Evolutionary conservation across 2,113 vertebrate species (phyloP).

Genomic region (Benitochromis conjunctus): DNA sequence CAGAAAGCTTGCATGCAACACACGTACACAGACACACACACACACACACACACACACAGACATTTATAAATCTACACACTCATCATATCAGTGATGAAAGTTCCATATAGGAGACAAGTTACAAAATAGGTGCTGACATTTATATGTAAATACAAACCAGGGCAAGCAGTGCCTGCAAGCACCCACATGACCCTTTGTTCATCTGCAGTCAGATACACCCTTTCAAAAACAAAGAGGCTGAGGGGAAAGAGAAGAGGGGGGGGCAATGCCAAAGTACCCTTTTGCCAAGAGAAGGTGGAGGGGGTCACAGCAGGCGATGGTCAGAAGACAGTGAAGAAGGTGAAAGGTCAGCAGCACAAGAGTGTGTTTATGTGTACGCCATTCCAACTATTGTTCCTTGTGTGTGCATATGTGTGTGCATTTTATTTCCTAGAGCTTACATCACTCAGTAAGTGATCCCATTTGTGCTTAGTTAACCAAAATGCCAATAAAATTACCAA

Average conservation of each 20-base stretch:
- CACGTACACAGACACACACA: neutral
- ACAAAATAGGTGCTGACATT: slow-evolving; percentile 72
- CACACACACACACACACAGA: neutral
- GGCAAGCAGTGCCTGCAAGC: slow-evolving; percentile 61
- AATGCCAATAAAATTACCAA: slow-evolving; percentile 6
- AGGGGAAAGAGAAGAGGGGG: neutral
- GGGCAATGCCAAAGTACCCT: slow-evolving; percentile 69
- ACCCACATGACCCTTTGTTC: slow-evolving; percentile 81
- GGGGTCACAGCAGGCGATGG: slow-evolving; percentile 13
- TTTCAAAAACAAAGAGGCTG: slow-evolving; percentile 84
- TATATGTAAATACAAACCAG: slow-evolving; percentile 79
- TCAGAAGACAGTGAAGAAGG: slow-evolving; percentile 47
- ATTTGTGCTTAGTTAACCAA: slow-evolving; percentile 6
- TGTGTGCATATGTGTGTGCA: neutral
- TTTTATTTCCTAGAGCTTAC: neutral
- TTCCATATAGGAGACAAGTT: neutral
- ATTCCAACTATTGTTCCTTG: slow-evolving; percentile 9
- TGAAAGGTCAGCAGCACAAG: slow-evolving; percentile 35
- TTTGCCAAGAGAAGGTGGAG: slow-evolving; percentile 64
- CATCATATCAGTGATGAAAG: slow-evolving; percentile 7
- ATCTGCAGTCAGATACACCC: slow-evolving; percentile 80
- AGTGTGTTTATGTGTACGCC: neutral
- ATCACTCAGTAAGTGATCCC: neutral
- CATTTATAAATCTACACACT: neutral
- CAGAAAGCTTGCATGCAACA: neutral